A percentile compares a stretch with the other conserved stretches of the same genome.
phyloP scores from a whole-genome alignment of 2,113 vertebrate species.

The Sarotherodon lohbergeri region DNA sequence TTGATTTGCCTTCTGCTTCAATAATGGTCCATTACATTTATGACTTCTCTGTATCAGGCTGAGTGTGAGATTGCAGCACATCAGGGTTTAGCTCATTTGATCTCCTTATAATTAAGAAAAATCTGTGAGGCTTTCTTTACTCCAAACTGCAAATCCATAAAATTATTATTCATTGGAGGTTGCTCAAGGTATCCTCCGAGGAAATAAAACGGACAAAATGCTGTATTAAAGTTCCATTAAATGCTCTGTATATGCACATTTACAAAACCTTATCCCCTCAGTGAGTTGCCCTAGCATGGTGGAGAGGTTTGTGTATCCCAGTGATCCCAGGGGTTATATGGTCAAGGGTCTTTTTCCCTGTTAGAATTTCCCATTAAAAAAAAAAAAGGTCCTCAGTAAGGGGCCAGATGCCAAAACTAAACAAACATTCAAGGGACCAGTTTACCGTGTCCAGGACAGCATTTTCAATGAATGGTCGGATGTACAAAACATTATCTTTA shows the following conservation, averaged over 20 bases:
- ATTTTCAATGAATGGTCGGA: background rate
- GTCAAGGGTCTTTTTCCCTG: background rate
- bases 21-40: background rate
- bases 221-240: background rate
- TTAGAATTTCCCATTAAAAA: background rate
- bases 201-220: background rate
- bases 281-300: background rate
- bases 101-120: conserved; percentile 13
- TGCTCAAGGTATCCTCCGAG: background rate
- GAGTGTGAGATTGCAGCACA: background rate
- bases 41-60: background rate
- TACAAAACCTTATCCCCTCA: background rate
- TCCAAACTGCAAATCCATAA: background rate
- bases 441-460: background rate
- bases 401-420: background rate
- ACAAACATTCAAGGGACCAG: background rate
- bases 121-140: background rate
- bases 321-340: background rate
- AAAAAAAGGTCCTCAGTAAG: background rate
- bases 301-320: background rate
- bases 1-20: background rate
- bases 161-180: background rate
- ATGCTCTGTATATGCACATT: background rate
- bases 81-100: background rate
- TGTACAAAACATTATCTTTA: background rate